phyloP scores from a whole-genome alignment of 2,888 invertebrate species.

The Barypeithes pellucidus region DNA sequence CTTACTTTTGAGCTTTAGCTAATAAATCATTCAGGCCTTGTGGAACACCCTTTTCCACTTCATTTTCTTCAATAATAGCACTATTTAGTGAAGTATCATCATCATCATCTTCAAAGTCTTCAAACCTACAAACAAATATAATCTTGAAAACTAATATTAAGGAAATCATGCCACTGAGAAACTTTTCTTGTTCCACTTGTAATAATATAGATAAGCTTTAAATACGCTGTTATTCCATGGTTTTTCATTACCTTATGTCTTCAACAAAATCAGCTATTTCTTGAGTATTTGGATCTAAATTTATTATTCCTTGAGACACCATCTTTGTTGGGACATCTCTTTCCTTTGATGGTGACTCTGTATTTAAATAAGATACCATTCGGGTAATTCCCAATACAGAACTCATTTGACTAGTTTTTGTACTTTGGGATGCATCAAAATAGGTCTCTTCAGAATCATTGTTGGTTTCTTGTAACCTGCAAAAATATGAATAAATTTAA shows the following conservation, averaged over 20 bases:
- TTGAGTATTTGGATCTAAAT: constrained; percentile 6
- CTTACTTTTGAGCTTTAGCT: constrained; percentile 51
- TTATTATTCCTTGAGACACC: background rate
- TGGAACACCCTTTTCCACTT: constrained; percentile 1
- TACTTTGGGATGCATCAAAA: constrained; percentile 25
- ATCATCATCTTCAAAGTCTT: constrained; percentile 13
- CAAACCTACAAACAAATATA: background rate
- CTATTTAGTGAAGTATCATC: constrained; percentile 1
- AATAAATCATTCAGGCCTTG: constrained; percentile 53
- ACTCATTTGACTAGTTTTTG: constrained; percentile 19
- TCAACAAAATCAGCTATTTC: constrained; percentile 5
- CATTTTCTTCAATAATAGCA: constrained; percentile 10
- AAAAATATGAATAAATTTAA: background rate
- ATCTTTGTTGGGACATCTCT: background rate
- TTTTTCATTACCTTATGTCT: constrained; percentile 2
- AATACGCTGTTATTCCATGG: background rate
- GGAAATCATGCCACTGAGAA: no score
- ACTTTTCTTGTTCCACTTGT: no score
- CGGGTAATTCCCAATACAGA: constrained; percentile 55
- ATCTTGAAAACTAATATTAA: no score
- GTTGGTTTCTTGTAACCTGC: constrained; percentile 2
- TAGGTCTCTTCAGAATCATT: constrained; percentile 51
- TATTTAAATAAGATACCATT: constrained; percentile 55
- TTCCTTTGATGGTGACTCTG: constrained; percentile 36
- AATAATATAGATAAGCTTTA: no score